Evolutionary conservation across 2,888 invertebrate genomes (phyloP).

Genomic region (Pollenia labialis): DNA sequence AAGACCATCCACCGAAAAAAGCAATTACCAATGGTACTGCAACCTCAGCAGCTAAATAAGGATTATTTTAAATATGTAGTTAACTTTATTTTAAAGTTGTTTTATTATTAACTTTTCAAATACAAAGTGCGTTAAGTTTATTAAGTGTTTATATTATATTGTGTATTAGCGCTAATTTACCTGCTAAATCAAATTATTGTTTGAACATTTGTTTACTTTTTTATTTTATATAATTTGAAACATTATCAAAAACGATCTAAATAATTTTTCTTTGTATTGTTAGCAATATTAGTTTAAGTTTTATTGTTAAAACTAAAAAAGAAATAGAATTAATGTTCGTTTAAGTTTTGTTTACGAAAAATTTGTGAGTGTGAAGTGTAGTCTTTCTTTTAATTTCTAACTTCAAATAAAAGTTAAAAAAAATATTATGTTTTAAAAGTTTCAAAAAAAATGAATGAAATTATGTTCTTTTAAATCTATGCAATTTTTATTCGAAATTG

Average conservation of each 20-base stretch:
- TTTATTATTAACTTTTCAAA: constrained; percentile 44
- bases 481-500: constrained; percentile 55
- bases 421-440: constrained; percentile 21
- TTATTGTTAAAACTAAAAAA: constrained; percentile 44
- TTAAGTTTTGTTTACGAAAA: constrained; percentile 13
- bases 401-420: constrained; percentile 29
- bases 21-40: constrained; percentile 77
- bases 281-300: constrained; percentile 61
- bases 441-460: constrained; percentile 24
- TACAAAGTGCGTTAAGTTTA: constrained; percentile 37
- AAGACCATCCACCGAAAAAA: constrained; percentile 77
- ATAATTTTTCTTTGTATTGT: constrained; percentile 42
- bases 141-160: constrained; percentile 55
- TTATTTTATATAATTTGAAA: constrained; percentile 38
- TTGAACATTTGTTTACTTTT: constrained; percentile 61
- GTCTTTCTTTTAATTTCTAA: constrained; percentile 30
- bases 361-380: constrained; percentile 52
- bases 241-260: constrained; percentile 7
- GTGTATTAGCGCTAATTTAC: constrained; percentile 54
- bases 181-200: constrained; percentile 66
- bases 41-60: constrained; percentile 68
- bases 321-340: constrained; percentile 45
- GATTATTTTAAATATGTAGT: constrained; percentile 27
- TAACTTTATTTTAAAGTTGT: constrained; percentile 65
- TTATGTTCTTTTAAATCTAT: constrained; percentile 55